Conservation (phyloP, 2,113 vertebrate genomes). For the Boleophthalmus pectinirostris region DNA sequence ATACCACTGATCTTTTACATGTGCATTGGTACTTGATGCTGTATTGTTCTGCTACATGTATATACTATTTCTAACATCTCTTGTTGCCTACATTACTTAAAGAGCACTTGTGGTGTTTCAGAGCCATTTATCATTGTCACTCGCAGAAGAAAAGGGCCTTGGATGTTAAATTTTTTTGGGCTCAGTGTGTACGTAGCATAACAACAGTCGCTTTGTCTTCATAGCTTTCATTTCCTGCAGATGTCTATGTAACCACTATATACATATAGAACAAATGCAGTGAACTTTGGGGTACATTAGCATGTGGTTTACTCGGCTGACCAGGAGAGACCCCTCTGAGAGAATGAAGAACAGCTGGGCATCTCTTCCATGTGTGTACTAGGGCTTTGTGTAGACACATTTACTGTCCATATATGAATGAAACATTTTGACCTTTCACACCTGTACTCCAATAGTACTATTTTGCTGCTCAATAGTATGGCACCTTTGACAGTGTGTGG, state of each 20-base stretch:
- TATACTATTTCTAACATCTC: not conserved
- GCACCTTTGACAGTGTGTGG: constrained; percentile 7
- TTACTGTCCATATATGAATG: not conserved
- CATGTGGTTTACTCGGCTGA: constrained; percentile 39
- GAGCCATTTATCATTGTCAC: constrained; percentile 49
- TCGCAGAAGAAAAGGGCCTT: constrained; percentile 37
- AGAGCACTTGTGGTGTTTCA: constrained; percentile 10
- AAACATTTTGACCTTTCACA: constrained; percentile 28
- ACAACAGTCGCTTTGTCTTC: constrained; percentile 50
- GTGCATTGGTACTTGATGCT: not conserved
- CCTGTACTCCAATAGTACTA: not conserved
- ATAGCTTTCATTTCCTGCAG: constrained; percentile 60
- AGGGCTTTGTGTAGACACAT: constrained; percentile 24
- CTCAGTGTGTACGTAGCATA: constrained; percentile 8
- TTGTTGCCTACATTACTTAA: constrained; percentile 24
- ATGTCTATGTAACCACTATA: constrained; percentile 39
- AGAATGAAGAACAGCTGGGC: constrained; percentile 66
- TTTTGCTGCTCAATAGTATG: not conserved
- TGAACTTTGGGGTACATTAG: constrained; percentile 42
- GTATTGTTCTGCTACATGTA: not conserved
- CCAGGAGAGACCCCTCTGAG: constrained; percentile 32
- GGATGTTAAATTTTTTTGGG: constrained; percentile 44
- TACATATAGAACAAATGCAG: constrained; percentile 38
- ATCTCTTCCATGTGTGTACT: constrained; percentile 40
- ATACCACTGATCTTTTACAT: too few relatives aligned